Evolutionary conservation across 2,113 vertebrate genomes (phyloP).

Genomic region (Gambusia affinis): DNA sequence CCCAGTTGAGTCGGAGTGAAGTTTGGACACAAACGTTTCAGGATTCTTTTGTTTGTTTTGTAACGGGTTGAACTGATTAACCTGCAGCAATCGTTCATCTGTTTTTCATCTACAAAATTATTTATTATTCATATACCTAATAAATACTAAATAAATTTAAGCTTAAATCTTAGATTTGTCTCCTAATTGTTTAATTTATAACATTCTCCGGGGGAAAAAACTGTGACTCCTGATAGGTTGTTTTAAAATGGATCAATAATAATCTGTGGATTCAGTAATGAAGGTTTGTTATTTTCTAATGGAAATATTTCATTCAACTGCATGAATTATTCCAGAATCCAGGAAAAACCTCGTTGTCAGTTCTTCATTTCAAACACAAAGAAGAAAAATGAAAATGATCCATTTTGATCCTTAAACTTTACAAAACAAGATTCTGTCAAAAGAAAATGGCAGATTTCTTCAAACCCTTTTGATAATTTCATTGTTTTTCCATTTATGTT

Average conservation of each 20-base stretch:
- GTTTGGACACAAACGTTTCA: slow-evolving; percentile 8
- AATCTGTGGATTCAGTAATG: background rate
- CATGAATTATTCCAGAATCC: no score
- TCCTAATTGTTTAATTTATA: background rate
- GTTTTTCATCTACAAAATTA: background rate
- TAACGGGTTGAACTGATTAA: background rate
- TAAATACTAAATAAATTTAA: background rate
- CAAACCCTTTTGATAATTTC: no score
- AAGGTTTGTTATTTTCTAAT: background rate
- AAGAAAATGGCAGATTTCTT: no score
- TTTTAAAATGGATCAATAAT: background rate
- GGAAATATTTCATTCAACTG: no score
- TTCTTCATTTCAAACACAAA: no score
- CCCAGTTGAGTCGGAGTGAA: background rate
- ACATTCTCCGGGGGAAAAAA: background rate
- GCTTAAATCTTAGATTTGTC: background rate
- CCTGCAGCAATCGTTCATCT: background rate
- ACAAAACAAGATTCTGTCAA: no score
- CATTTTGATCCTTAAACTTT: no score
- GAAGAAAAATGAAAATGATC: no score
- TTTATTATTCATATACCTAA: background rate
- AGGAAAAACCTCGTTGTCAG: no score
- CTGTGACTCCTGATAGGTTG: background rate
- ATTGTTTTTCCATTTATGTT: no score
- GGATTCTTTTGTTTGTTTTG: slow-evolving; percentile 17